Evolutionary conservation across 2,797 vertebrate genomes (phyloP).

Genomic region (Gambelia wislizenii): DNA sequence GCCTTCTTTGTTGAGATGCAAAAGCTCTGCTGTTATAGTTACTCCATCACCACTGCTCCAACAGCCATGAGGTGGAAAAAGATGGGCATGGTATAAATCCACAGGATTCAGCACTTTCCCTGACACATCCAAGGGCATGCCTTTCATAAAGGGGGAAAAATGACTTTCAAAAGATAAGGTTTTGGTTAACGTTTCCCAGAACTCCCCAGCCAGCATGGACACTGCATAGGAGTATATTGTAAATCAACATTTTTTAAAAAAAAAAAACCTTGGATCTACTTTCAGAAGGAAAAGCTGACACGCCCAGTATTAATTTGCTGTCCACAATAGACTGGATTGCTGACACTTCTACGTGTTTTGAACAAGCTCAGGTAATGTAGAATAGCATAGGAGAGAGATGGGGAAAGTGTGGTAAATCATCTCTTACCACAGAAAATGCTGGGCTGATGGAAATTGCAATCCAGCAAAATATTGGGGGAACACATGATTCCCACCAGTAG

Average conservation of each 20-base stretch:
- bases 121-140: not conserved
- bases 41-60: not conserved
- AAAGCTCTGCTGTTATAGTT: not conserved
- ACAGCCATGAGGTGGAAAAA: not conserved
- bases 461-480: no score
- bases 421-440: no score
- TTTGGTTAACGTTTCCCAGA: no score
- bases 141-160: not conserved
- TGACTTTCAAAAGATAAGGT: not conserved
- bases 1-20: not conserved
- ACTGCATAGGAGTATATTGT: not conserved
- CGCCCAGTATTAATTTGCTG: no score
- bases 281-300: no score
- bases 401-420: not conserved
- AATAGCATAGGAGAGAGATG: not conserved
- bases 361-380: not conserved
- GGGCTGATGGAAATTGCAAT: no score
- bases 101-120: not conserved
- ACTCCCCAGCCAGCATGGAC: no score
- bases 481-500: no score
- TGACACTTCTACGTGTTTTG: not conserved
- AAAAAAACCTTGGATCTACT: no score
- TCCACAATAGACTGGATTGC: no score
- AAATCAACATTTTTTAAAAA: constrained; percentile 3
- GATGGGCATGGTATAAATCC: not conserved